phyloP scores from a whole-genome alignment of 2,113 vertebrate species.

The Corythoichthys intestinalis region DNA sequence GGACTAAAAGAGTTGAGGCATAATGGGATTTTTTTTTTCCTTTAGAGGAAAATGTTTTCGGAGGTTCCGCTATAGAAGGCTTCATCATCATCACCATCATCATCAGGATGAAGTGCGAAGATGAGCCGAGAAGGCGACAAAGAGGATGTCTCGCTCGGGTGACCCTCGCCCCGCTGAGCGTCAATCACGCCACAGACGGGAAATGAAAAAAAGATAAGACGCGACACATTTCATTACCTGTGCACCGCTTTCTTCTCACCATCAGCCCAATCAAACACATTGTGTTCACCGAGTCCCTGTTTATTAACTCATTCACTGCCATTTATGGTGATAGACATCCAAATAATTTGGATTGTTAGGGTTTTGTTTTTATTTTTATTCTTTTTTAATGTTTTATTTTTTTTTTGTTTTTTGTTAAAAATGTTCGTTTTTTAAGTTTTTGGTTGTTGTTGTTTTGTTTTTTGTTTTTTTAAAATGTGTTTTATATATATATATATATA shows the following conservation, averaged over 20 bases:
- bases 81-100: not conserved
- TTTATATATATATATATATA: no score
- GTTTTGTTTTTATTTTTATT: no score
- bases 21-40: not conserved
- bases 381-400: not conserved
- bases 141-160: not conserved
- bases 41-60: not conserved
- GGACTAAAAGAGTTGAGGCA: not conserved
- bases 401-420: not conserved
- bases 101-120: not conserved
- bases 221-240: not conserved
- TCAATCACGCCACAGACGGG: not conserved
- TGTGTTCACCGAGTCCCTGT: not conserved
- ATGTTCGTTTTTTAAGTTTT: no score
- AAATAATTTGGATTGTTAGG: no score
- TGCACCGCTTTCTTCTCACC: not conserved
- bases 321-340: no score
- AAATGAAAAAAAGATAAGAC: not conserved
- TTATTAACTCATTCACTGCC: not conserved
- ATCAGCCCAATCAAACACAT: not conserved
- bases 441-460: no score
- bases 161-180: not conserved
- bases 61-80: not conserved
- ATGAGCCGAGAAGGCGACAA: constrained; percentile 1
- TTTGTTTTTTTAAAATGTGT: no score